These are phyloP conservation scores for Terrapene triunguis DNA, from an alignment of 2,113 vertebrate species.

Conservation along the genomic window DNA sequence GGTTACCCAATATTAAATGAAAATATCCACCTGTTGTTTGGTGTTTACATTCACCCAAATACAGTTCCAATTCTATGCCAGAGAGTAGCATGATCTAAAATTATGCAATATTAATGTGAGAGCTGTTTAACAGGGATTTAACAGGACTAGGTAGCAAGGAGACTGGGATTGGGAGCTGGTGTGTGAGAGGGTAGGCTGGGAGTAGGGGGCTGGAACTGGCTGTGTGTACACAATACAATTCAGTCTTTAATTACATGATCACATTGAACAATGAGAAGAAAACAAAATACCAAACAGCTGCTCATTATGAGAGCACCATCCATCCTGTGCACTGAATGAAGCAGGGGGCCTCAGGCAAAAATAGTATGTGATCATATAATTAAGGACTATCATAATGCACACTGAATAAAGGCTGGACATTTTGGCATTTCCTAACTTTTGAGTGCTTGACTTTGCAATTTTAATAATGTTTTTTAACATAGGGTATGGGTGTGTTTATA, in stretches of 20 bases:
- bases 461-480: background rate
- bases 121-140: background rate
- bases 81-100: background rate
- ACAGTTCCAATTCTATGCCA: background rate
- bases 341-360: background rate
- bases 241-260: background rate
- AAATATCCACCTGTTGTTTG: constrained; percentile 44
- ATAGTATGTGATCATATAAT: background rate
- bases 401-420: background rate
- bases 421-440: background rate
- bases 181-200: background rate
- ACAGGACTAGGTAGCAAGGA: background rate
- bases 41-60: constrained; percentile 8
- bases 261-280: background rate
- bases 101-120: background rate
- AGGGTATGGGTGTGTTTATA: background rate
- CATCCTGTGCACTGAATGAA: background rate
- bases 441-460: background rate
- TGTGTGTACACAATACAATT: background rate
- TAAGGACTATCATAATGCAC: background rate
- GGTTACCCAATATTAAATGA: constrained; percentile 44
- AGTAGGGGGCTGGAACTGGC: background rate
- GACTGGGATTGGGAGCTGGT: background rate
- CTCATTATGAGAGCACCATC: background rate
- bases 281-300: background rate